Evolutionary conservation across 2,113 vertebrate genomes (phyloP).

Genomic region (Petaurus breviceps): DNA sequence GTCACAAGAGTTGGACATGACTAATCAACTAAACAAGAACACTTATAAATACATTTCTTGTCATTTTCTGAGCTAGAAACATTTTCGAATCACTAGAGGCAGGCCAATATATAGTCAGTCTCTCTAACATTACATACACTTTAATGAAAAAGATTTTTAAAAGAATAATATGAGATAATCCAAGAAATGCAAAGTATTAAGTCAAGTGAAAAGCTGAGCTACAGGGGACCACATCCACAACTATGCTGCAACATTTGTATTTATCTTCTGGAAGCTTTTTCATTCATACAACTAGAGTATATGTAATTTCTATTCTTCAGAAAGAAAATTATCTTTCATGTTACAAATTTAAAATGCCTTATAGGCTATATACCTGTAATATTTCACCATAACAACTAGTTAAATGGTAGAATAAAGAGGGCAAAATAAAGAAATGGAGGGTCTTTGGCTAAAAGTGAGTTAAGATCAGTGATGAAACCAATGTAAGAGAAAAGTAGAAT

Average conservation of each 20-base stretch:
- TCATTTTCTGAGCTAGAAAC: conserved; percentile 32
- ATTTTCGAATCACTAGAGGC: conserved; percentile 34
- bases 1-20: not conserved
- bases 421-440: conserved; percentile 45
- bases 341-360: conserved; percentile 47
- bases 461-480: not conserved
- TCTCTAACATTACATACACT: not conserved
- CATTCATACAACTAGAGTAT: not conserved
- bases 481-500: not conserved
- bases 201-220: not conserved
- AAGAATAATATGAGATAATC: conserved; percentile 4
- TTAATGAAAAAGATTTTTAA: not conserved
- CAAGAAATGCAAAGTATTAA: not conserved
- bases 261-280: not conserved
- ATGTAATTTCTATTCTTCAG: not conserved
- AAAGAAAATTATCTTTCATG: conserved; percentile 9
- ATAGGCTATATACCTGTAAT: not conserved
- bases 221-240: not conserved
- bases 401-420: conserved; percentile 39
- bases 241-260: not conserved
- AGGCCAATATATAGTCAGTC: not conserved
- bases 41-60: conserved; percentile 51
- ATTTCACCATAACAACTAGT: not conserved
- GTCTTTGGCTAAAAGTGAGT: not conserved
- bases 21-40: not conserved